Conservation (phyloP, 2,113 vertebrate genomes). For the Hippocampus abdominalis region DNA sequence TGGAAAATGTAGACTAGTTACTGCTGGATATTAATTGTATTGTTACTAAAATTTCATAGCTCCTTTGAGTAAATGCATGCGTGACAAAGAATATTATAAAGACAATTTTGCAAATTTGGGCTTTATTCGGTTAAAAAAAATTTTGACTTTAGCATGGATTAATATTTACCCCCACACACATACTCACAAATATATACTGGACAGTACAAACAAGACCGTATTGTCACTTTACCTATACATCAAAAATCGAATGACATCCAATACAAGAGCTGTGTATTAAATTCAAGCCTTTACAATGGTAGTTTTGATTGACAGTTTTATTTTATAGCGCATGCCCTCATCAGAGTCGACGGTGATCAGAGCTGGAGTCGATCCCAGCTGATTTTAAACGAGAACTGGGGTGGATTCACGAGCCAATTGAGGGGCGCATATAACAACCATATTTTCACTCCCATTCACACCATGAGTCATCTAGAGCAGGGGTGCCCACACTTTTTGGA, state of each 20-base stretch:
- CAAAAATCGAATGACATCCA: not conserved
- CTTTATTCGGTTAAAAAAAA: not conserved
- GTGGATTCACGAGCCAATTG: not conserved
- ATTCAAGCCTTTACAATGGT: not conserved
- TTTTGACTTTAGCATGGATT: not conserved
- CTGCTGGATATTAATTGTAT: not conserved
- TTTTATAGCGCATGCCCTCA: not conserved
- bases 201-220: not conserved
- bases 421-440: not conserved
- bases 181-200: not conserved
- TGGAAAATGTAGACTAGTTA: not conserved
- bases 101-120: not conserved
- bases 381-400: not conserved
- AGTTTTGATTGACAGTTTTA: not conserved
- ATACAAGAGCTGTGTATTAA: not conserved
- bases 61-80: not conserved
- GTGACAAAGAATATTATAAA: not conserved
- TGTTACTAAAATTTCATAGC: not conserved
- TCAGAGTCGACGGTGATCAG: not conserved
- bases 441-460: not conserved
- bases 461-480: not conserved
- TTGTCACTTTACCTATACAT: not conserved
- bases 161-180: not conserved
- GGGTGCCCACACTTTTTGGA: too few species aligned
- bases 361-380: not conserved